Base-by-base conservation (phyloP, 1,140 invertebrate species). In the Brachionus plicatilis region DNA sequence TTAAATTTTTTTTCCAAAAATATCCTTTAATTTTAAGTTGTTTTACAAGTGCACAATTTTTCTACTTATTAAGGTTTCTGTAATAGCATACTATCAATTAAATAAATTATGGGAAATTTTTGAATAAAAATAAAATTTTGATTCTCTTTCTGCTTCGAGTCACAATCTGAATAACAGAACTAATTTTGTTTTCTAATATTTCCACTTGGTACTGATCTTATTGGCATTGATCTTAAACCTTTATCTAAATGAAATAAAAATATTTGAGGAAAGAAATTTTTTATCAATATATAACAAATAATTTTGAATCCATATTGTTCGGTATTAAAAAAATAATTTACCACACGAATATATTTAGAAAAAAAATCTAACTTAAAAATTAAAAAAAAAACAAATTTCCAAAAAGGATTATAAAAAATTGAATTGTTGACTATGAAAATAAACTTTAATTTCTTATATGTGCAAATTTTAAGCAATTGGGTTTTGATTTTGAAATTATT, bases 61-160 rank as follows among this genome's bases (percentile, higher is more conserved):
- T 72, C 2, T 43, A 72, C 33, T 17, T 41, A 41, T 72, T 72
- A 41, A 20, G 68, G 68, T 72, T 72, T 72, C 68, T 72, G 17
- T 41, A 72, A 41, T 72, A 72, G 68, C 41, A 72, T 72, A 43
- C 37, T 72, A 72, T 72, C 68, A 72, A 72, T 72, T 43, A 72
- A 72, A 72, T 70, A 70, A 70, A 33, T 70, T 29, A 33, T 70
- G 11, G 1, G 33, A 14, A n/a, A 45, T 43, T 43, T 72, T 43
- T 72, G 14, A 11, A 9, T 41, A 41, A 72, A 37, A 43, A 72
- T 14, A 33, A n/a, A 37, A 72, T 17, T 72, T 41, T 72, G 68
- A n/a, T 72, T 17, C 29, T 41, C 9, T 68, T 68, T 33, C 9
- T 33, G 17, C 24, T 68, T 41, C 33, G 41, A 12, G n/a, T 68